A percentile compares a stretch with the other conserved stretches of the same genome.
phyloP scores from a whole-genome alignment of 2,888 invertebrate genomes.

The Drosophila kanekoi region DNA sequence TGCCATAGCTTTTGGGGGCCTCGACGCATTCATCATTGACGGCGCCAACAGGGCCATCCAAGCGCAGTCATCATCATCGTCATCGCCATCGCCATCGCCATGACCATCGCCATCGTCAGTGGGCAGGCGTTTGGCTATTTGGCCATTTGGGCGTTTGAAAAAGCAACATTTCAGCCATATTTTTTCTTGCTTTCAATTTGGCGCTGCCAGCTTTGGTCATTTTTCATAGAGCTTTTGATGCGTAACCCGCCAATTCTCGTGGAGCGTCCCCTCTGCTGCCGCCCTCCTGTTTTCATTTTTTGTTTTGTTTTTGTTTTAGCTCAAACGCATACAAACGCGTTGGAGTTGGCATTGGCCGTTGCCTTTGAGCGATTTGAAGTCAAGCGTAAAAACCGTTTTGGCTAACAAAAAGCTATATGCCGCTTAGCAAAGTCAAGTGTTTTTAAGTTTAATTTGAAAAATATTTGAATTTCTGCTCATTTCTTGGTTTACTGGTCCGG shows the following conservation, averaged over 20 bases:
- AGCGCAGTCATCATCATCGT: conserved; percentile 51
- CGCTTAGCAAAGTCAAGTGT: conserved; percentile 62
- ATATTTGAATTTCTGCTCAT: conserved; percentile 81
- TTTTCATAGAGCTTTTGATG: conserved; percentile 79
- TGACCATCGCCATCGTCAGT: conserved; percentile 32
- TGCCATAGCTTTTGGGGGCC: conserved; percentile 31
- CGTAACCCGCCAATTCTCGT: conserved; percentile 65
- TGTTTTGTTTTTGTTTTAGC: conserved; percentile 2
- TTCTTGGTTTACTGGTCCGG: conserved; percentile 72
- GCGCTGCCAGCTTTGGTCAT: conserved; percentile 75
- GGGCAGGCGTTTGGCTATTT: conserved; percentile 34
- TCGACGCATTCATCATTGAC: conserved; percentile 72
- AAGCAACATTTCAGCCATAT: conserved; percentile 79
- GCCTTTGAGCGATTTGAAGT: conserved; percentile 81
- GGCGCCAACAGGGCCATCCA: conserved; percentile 40
- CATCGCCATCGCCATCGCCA: conserved; percentile 22
- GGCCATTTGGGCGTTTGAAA: conserved; percentile 67
- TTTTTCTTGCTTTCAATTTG: conserved; percentile 80
- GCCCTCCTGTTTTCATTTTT: not conserved
- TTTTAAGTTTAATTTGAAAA: conserved; percentile 80
- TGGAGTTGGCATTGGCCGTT: conserved; percentile 38
- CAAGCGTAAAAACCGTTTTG: conserved; percentile 80
- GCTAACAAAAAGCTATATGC: conserved; percentile 51
- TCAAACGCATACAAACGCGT: conserved; percentile 72
- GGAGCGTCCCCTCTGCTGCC: conserved; percentile 9